Conservation (phyloP, 2,113 vertebrate genomes). For the Stictonetta naevosa region DNA sequence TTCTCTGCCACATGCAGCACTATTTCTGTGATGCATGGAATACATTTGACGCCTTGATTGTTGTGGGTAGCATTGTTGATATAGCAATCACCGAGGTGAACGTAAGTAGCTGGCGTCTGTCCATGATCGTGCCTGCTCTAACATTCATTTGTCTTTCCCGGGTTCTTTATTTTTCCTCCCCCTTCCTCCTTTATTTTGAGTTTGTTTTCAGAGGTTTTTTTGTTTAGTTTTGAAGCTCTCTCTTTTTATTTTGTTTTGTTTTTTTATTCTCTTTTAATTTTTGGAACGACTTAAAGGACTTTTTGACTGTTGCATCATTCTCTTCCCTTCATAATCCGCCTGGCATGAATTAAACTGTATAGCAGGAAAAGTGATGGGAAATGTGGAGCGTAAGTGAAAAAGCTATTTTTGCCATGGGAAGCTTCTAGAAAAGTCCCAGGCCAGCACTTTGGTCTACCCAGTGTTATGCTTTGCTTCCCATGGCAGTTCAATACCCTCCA, state of each 20-base stretch:
- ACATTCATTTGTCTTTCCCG: slow-evolving; percentile 75
- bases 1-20: slow-evolving; percentile 92
- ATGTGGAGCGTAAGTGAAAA: slow-evolving; percentile 44
- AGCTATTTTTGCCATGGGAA: slow-evolving; percentile 43
- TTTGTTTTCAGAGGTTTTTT: slow-evolving; percentile 70
- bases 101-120: slow-evolving; percentile 96
- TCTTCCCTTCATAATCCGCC: slow-evolving; percentile 72
- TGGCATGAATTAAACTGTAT: slow-evolving; percentile 84
- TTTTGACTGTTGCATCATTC: slow-evolving; percentile 78
- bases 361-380: slow-evolving; percentile 73
- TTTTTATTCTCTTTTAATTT: slow-evolving; percentile 68
- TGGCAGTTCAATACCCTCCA: slow-evolving; percentile 27
- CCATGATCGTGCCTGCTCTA: slow-evolving; percentile 88
- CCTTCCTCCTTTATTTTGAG: slow-evolving; percentile 66
- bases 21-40: slow-evolving; percentile 99
- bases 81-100: slow-evolving; percentile 99
- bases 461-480: slow-evolving; percentile 49
- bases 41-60: slow-evolving; percentile 99
- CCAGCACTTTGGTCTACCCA: slow-evolving; percentile 25
- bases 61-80: slow-evolving; percentile 99
- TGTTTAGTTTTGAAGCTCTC: slow-evolving; percentile 53
- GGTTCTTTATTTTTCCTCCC: slow-evolving; percentile 37
- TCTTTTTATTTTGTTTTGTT: slow-evolving; percentile 23
- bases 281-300: slow-evolving; percentile 68
- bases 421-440: slow-evolving; percentile 6